Evolutionary conservation across 2,113 vertebrate species (phyloP).

Genomic region (Apaloderma vittatum): DNA sequence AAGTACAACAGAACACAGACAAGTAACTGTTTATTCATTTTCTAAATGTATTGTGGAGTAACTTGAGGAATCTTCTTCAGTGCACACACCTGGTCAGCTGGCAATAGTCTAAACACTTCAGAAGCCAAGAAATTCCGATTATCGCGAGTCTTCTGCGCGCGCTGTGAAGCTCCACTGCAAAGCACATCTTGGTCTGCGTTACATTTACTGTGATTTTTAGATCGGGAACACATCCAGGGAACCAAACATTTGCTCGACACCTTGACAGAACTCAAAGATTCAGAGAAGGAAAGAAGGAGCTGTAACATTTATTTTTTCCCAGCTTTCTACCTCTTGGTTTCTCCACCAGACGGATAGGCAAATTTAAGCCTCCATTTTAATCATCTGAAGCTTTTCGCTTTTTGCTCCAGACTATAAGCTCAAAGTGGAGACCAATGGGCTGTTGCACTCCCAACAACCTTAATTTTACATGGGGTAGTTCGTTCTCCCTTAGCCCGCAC

Average conservation of each 20-base stretch:
- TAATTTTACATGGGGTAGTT: not conserved
- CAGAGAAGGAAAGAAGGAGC: not conserved
- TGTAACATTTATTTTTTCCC: not conserved
- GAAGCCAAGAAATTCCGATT: not conserved
- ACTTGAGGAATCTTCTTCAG: not conserved
- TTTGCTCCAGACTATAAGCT: not conserved
- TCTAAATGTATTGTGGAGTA: not conserved
- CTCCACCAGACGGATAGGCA: not conserved
- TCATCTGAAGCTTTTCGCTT: not conserved
- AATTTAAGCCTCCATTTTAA: not conserved
- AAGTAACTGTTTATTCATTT: not conserved
- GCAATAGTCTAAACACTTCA: not conserved
- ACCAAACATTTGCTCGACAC: not conserved
- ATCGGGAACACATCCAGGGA: not conserved
- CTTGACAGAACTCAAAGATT: not conserved
- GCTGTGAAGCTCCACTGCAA: not conserved
- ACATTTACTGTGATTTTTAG: not conserved
- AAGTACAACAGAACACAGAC: not conserved
- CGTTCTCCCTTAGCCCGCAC: not conserved
- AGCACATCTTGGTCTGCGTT: not conserved
- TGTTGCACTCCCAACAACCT: not conserved
- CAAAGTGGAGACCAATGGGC: not conserved
- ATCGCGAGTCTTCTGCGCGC: not conserved
- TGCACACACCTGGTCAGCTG: slow-evolving; percentile 1
- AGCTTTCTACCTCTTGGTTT: not conserved